phyloP scores from a whole-genome alignment of 2,888 invertebrate species.

The Athalia cordata region DNA sequence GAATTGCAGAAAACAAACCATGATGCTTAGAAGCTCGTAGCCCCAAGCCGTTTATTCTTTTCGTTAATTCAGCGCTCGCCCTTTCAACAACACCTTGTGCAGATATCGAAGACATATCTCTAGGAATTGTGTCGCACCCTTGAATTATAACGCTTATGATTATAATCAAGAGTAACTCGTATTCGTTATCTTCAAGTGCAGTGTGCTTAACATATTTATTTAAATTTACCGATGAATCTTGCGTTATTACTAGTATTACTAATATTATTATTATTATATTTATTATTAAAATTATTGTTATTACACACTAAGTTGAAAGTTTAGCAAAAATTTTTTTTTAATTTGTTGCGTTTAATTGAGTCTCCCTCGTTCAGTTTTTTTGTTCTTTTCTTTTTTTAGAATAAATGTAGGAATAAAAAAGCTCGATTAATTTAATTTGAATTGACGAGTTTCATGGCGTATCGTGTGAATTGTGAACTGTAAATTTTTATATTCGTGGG shows the following conservation, averaged over 20 bases:
- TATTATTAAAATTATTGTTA: constrained; percentile 2
- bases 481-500: no score
- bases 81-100: constrained; percentile 94
- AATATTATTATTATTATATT: constrained; percentile 3
- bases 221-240: constrained; percentile 5
- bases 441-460: background rate
- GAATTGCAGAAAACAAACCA: constrained; percentile 53
- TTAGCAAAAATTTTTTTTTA: background rate
- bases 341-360: constrained; percentile 33
- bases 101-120: constrained; percentile 86
- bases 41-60: constrained; percentile 90
- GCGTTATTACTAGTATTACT: background rate
- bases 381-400: background rate
- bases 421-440: background rate
- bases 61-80: constrained; percentile 91
- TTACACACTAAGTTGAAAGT: background rate
- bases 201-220: constrained; percentile 47
- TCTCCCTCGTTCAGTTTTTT: constrained; percentile 4
- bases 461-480: no score
- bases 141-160: constrained; percentile 38
- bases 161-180: constrained; percentile 46
- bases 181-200: constrained; percentile 39
- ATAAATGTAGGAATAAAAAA: no score
- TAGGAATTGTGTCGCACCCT: constrained; percentile 21
- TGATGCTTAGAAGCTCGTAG: constrained; percentile 79